Evolutionary conservation across 2,797 vertebrate species (phyloP), one percentile per base, ranked within the genome.

Genomic region (Peromyscus attwateri): DNA sequence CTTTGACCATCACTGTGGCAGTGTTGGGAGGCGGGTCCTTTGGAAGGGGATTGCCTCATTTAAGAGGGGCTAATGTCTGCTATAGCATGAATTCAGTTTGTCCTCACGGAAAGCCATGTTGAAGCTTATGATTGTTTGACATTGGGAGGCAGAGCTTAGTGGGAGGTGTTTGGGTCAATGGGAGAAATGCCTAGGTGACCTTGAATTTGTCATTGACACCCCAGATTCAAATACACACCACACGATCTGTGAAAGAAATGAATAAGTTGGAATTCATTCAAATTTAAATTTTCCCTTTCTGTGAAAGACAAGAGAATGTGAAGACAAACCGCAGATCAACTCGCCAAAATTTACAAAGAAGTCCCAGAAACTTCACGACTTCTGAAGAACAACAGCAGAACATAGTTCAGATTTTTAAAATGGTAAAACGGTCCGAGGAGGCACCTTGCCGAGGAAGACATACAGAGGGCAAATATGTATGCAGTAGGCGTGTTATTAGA

Each of bases 61-160:
- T 40, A 60, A 43, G n/a, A 87, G 49, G 46, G 23, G 11, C 29
- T 29, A 43, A 40, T 40, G 70, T 43, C 52, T 31, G 14, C 52
- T 57, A 2, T 7, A 40, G 6, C 0, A 0, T 29, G 34, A 55
- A 55, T 55, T 9, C 0, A 1, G 34, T 88, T 57, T 57, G n/a
- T 60, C 27, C n/a, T 11, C 52, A 40, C 7, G 12, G 76, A 31
- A 13, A 87, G 29, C n/a, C 70, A 19, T 43, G 37, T 34, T 43
- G 52, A 75, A 46, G 16, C 34, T 37, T 29, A 21, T 4, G 60
- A 34, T 4, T 3, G 37, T n/a, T 14, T 12, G 8, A 12, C 8
- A 21, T 12, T 43, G 60, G 71, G 12, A 55, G 27, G 60, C 31
- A 21, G 23, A 81, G 68, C 9, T 16, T 92, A 14, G 34, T n/a